These are phyloP conservation scores for Metopia argyrocephala DNA, from an alignment of 2,888 invertebrate genomes.

Conservation along the genomic window DNA sequence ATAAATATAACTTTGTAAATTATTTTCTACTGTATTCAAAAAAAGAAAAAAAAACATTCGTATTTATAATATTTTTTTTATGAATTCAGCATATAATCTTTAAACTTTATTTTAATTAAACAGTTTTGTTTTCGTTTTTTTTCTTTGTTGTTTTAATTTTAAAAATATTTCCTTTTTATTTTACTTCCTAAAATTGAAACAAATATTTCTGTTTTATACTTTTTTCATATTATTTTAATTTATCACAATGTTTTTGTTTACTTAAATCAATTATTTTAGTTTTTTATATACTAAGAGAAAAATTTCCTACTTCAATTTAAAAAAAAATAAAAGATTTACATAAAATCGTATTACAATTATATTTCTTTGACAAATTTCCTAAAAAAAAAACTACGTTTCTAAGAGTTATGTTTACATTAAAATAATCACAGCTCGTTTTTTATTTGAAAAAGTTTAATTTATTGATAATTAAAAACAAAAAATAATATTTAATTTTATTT, in stretches of 20 bases:
- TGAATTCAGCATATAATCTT: too few relatives aligned
- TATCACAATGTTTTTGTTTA: neutral
- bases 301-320: slow-evolving; percentile 2
- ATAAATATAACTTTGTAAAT: too few relatives aligned
- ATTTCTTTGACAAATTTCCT: neutral
- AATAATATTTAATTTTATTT: too few relatives aligned
- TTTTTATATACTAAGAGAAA: neutral
- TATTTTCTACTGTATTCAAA: too few relatives aligned
- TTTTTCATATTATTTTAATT: neutral
- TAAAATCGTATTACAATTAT: too few relatives aligned
- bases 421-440: slow-evolving; percentile 37
- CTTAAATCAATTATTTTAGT: neutral
- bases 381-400: neutral
- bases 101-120: too few relatives aligned
- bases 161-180: neutral
- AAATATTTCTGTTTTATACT: neutral
- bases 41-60: too few relatives aligned
- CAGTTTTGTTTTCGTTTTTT: too few relatives aligned
- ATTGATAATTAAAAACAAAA: too few relatives aligned
- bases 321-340: too few relatives aligned
- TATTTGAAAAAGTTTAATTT: neutral
- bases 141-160: too few relatives aligned
- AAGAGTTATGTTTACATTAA: neutral
- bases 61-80: too few relatives aligned
- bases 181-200: neutral